A percentile compares a stretch with the other conserved stretches of the same genome.
Evolutionary conservation across 1,140 invertebrate species (phyloP).

Genomic region (Zaprionus gabonicus): DNA sequence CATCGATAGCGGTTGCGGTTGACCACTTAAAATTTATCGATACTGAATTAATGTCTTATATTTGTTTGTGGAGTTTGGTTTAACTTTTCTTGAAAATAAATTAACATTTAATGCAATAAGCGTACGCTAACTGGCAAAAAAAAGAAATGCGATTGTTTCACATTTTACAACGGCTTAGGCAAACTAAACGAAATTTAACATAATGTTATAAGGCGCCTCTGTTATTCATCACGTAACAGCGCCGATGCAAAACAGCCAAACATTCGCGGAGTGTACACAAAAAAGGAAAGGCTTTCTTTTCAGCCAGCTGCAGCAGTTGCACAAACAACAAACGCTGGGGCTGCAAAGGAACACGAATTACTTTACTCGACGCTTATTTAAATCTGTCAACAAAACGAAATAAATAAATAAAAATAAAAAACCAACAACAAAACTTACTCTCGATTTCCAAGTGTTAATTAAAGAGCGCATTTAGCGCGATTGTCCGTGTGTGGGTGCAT

Average conservation of each 20-base stretch:
- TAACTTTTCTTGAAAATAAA: neutral
- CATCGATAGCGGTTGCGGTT: neutral
- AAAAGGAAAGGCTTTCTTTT: conserved; percentile 56
- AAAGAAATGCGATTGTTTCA: neutral
- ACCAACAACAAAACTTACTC: conserved; percentile 24
- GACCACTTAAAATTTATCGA: neutral
- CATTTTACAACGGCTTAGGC: neutral
- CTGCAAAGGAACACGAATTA: conserved; percentile 28
- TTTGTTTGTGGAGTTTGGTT: neutral
- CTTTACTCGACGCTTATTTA: conserved; percentile 9
- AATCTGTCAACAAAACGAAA: conserved; percentile 31
- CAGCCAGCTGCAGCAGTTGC: conserved; percentile 57
- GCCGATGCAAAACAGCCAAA: conserved; percentile 25
- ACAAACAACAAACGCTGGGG: conserved; percentile 54
- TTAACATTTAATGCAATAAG: neutral
- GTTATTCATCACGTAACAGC: neutral
- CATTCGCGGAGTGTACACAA: conserved; percentile 51
- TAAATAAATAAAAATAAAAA: conserved; percentile 23
- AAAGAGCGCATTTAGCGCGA: conserved; percentile 30
- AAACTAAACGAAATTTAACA: neutral
- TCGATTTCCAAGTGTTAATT: conserved; percentile 32
- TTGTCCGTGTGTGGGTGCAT: conserved; percentile 20
- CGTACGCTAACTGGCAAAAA: neutral
- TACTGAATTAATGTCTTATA: neutral
- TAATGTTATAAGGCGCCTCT: neutral